A percentile compares a stretch with the other conserved stretches of the same genome.
These are phyloP conservation scores for Phainopepla nitens DNA, from an alignment of 2,113 vertebrate species.

Conservation along the genomic window DNA sequence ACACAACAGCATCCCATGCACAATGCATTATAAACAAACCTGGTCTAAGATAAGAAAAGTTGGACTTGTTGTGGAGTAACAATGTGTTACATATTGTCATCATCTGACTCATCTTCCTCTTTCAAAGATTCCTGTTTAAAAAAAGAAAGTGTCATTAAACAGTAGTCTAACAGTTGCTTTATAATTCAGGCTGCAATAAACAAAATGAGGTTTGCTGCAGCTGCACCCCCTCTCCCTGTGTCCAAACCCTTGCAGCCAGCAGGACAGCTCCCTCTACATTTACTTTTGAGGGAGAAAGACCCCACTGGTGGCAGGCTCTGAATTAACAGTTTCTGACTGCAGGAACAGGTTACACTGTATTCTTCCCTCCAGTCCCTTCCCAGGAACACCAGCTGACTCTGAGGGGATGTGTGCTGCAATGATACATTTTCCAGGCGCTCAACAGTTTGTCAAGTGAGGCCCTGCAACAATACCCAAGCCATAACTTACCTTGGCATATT, in stretches of 20 bases:
- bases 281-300: background rate
- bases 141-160: background rate
- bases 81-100: conserved; percentile 93
- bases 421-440: background rate
- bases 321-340: background rate
- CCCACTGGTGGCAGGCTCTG: background rate
- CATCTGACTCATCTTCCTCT: conserved; percentile 98
- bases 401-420: background rate
- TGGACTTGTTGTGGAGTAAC: conserved; percentile 42
- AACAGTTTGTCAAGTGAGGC: background rate
- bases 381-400: accelerated
- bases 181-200: background rate
- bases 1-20: conserved; percentile 24
- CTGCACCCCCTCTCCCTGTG: background rate
- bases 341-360: background rate
- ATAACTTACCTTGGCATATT: conserved; percentile 92
- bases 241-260: background rate
- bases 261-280: background rate
- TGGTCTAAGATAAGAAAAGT: conserved; percentile 48
- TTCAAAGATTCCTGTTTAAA: conserved; percentile 92
- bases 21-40: conserved; percentile 37
- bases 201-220: background rate
- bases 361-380: background rate
- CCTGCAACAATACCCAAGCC: background rate
- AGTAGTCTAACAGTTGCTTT: background rate